A percentile compares a stretch with the other conserved stretches of the same genome.
phyloP scores from a whole-genome alignment of 2,113 vertebrate genomes.

The Phaethon lepturus region DNA sequence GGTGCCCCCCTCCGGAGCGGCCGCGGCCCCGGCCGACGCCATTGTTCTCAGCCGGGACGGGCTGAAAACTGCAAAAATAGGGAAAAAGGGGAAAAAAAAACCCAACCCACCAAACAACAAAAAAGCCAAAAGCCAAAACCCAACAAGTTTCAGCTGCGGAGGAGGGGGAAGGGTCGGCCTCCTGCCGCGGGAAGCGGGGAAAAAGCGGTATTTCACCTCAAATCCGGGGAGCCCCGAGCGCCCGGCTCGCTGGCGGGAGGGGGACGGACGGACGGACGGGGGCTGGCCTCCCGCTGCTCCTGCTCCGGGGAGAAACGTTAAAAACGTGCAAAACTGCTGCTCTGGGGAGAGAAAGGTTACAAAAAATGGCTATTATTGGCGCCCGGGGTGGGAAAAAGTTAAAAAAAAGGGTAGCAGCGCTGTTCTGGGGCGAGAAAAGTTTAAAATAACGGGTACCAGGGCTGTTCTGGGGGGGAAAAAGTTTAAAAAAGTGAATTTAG shows the following conservation, averaged over 20 bases:
- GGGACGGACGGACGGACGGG: background rate
- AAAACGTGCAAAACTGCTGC: background rate
- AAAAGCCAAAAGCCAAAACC: background rate
- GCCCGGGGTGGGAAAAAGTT: accelerated
- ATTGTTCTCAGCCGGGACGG: background rate
- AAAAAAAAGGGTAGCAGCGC: background rate
- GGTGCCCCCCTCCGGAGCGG: background rate
- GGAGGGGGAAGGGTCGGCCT: background rate
- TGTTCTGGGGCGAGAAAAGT: background rate
- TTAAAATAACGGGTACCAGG: no score
- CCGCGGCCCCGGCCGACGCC: background rate
- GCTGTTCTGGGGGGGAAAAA: no score
- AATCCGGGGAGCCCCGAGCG: background rate
- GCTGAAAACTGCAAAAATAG: background rate
- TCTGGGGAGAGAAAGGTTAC: background rate
- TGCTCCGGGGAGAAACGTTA: background rate
- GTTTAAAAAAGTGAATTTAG: background rate
- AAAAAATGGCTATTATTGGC: background rate
- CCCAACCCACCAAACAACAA: background rate
- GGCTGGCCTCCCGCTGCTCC: background rate
- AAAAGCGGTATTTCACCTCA: background rate
- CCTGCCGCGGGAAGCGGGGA: background rate
- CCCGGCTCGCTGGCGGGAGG: background rate
- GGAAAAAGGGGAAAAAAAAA: background rate
- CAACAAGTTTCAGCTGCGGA: background rate